These are phyloP conservation scores for Heliconius cydno DNA, from an alignment of 2,888 invertebrate species.

Conservation along the genomic window DNA sequence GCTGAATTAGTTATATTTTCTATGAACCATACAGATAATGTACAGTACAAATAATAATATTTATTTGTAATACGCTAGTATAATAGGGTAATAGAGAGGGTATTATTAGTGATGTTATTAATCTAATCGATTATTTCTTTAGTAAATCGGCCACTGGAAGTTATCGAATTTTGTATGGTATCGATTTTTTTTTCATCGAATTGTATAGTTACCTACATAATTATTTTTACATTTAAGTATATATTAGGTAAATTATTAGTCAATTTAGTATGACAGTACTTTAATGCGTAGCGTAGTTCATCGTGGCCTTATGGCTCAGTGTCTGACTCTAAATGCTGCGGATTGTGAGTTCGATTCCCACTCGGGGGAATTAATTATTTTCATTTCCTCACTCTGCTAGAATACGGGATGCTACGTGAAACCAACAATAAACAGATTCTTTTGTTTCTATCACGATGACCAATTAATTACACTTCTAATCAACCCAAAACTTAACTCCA, in stretches of 20 bases:
- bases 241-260: too few species aligned
- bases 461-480: slow-evolving; percentile 10
- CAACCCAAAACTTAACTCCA: not conserved
- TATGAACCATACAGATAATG: too few species aligned
- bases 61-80: not conserved
- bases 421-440: not conserved
- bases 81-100: not conserved
- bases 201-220: not conserved
- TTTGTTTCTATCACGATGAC: not conserved
- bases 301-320: not conserved
- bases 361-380: not conserved
- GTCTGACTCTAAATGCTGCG: not conserved
- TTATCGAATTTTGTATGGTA: slow-evolving; percentile 6
- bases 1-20: too few species aligned
- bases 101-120: not conserved
- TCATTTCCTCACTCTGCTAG: too few species aligned
- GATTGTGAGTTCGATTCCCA: not conserved
- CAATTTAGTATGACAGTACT: not conserved
- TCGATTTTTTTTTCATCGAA: not conserved
- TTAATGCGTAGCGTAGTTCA: not conserved
- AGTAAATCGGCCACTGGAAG: slow-evolving; percentile 7
- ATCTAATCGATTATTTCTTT: not conserved
- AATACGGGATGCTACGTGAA: not conserved
- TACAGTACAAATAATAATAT: too few species aligned
- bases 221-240: not conserved